A percentile compares a stretch with the other conserved stretches of the same genome.
These are phyloP conservation scores for Merluccius polli DNA, from an alignment of 2,797 vertebrate genomes.

Conservation along the genomic window DNA sequence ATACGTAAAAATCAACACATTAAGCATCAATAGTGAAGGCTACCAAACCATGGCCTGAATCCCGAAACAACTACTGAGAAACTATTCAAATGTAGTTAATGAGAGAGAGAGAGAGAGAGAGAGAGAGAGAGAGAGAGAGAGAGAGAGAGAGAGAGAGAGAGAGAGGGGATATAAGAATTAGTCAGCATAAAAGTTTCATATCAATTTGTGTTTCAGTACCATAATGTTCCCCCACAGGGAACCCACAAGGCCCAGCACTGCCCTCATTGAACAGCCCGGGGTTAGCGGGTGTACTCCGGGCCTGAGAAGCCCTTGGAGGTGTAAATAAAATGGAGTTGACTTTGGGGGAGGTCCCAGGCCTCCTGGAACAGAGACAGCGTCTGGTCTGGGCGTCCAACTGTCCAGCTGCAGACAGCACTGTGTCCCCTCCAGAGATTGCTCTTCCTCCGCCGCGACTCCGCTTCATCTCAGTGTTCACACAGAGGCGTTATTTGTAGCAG, in stretches of 20 bases:
- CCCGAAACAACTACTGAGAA: constrained; percentile 7
- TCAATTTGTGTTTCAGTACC: background rate
- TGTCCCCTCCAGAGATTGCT: background rate
- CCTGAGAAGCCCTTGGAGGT: constrained; percentile 10
- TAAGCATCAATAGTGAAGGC: constrained; percentile 29
- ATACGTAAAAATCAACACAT: constrained; percentile 55
- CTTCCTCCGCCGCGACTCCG: background rate
- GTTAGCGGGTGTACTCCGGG: constrained; percentile 11
- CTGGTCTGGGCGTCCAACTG: background rate
- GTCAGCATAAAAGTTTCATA: constrained; percentile 6
- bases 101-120: background rate
- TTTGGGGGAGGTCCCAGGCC: constrained; percentile 13
- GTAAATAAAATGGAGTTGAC: constrained; percentile 16
- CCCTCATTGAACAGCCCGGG: background rate
- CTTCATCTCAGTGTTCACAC: background rate
- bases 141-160: background rate
- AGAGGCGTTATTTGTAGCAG: background rate
- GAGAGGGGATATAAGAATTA: background rate
- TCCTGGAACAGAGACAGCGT: constrained; percentile 11
- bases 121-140: background rate
- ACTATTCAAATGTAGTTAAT: too few relatives aligned
- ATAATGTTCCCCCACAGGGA: background rate
- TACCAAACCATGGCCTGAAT: background rate
- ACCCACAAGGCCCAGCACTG: background rate
- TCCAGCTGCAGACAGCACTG: background rate